These are phyloP conservation scores for Tadarida brasiliensis DNA, from an alignment of 2,797 vertebrate genomes.

Conservation along the genomic window DNA sequence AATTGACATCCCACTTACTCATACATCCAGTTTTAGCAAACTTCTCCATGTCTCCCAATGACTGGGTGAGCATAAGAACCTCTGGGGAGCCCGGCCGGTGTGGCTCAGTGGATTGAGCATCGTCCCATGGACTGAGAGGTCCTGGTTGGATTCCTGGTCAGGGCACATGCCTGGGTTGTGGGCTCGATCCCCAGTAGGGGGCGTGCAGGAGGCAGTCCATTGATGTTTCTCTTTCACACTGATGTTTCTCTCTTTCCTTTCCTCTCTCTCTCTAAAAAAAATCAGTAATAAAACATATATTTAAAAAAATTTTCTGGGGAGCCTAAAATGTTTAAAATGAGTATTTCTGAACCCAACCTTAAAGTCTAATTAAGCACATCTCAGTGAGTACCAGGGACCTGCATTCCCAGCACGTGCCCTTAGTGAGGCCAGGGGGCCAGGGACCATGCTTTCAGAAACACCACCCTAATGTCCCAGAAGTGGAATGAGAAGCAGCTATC, in stretches of 20 bases:
- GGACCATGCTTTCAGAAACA: not conserved
- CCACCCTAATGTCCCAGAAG: not conserved
- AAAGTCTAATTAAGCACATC: not conserved
- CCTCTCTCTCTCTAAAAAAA: too few species aligned
- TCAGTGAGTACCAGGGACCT: not conserved
- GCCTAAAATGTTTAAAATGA: not conserved
- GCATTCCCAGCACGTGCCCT: not conserved
- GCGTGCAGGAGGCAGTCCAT: too few species aligned
- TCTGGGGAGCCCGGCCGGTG: not conserved
- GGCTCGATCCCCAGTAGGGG: too few species aligned
- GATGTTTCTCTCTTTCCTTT: too few species aligned
- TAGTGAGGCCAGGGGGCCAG: fast-evolving
- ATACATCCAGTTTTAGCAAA: not conserved
- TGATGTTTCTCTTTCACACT: too few species aligned
- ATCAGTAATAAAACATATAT: too few species aligned
- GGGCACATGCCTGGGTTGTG: too few species aligned
- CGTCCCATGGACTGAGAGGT: too few species aligned
- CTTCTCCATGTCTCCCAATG: not conserved
- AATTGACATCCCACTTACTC: not conserved
- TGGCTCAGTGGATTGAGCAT: too few species aligned
- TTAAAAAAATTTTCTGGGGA: not conserved
- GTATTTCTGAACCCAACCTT: not conserved
- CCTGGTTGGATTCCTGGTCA: too few species aligned
- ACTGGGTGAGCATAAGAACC: not conserved
- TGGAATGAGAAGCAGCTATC: not conserved